phyloP scores from a whole-genome alignment of 1,140 invertebrate species.

The Palaemon carinicauda region DNA sequence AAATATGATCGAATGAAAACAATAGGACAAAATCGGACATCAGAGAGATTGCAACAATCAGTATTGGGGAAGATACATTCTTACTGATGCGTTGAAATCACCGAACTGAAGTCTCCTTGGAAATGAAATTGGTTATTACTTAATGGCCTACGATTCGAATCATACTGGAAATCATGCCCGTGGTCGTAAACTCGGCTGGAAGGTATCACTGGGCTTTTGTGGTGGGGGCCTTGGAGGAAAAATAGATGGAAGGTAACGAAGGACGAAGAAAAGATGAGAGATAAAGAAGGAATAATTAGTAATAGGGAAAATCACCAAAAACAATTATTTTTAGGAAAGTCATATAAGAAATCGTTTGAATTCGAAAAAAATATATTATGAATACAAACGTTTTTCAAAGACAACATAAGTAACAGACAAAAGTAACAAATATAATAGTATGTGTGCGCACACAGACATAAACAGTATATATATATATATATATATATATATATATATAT shows the following conservation, averaged over 20 bases:
- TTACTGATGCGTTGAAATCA: constrained; percentile 15
- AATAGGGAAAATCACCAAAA: constrained; percentile 19
- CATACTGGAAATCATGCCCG: constrained; percentile 46
- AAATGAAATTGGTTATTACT: background rate
- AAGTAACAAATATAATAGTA: no score
- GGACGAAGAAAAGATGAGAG: constrained; percentile 35
- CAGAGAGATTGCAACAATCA: no score
- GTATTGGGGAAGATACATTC: background rate
- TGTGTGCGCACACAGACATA: no score
- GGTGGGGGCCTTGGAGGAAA: constrained; percentile 49
- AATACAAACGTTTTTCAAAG: no score
- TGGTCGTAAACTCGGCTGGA: constrained; percentile 55
- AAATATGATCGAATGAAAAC: background rate
- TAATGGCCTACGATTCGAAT: constrained; percentile 23
- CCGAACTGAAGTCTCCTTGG: background rate
- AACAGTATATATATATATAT: background rate
- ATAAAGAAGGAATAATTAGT: constrained; percentile 35
- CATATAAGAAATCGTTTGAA: no score
- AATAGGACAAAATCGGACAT: no score
- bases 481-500: background rate
- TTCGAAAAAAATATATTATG: no score
- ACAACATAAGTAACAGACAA: no score
- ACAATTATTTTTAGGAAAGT: background rate
- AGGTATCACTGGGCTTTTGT: constrained; percentile 55
- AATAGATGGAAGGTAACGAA: constrained; percentile 54